These are phyloP conservation scores for Tadarida brasiliensis DNA, from an alignment of 2,797 vertebrate species.

Conservation along the genomic window DNA sequence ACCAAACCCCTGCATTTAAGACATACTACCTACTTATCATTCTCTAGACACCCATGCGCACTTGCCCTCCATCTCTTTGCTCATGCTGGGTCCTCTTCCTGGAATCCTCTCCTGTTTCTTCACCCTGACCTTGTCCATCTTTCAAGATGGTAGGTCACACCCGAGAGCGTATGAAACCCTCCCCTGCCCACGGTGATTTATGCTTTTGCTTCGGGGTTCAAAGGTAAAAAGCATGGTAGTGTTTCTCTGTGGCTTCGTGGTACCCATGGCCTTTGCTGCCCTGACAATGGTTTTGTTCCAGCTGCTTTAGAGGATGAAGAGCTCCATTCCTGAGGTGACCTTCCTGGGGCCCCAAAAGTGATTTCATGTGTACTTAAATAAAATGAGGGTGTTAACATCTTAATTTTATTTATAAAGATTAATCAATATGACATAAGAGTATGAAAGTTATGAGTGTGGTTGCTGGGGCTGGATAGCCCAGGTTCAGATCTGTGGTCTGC, in stretches of 20 bases:
- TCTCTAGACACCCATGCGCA: neutral
- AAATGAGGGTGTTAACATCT: neutral
- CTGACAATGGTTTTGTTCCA: neutral
- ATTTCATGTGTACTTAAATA: neutral
- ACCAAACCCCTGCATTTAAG: neutral
- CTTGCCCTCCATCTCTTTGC: neutral
- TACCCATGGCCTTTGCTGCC: neutral
- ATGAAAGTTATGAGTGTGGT: neutral
- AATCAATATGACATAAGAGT: neutral
- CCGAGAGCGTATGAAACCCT: neutral
- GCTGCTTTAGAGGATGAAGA: neutral
- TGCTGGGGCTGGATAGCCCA: neutral
- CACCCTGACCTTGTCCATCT: neutral
- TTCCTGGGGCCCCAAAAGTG: neutral
- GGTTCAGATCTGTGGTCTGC: neutral
- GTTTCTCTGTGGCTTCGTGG: neutral
- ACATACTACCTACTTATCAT: neutral
- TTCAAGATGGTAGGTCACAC: neutral
- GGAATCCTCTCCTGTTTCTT: neutral
- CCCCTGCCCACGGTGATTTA: neutral
- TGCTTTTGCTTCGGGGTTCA: neutral
- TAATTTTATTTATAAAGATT: constrained; percentile 28
- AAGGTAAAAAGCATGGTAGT: neutral
- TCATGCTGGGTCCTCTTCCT: neutral
- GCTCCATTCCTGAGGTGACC: neutral